Base-by-base conservation (phyloP, 2,888 invertebrate species). In the Congeria kusceri region DNA sequence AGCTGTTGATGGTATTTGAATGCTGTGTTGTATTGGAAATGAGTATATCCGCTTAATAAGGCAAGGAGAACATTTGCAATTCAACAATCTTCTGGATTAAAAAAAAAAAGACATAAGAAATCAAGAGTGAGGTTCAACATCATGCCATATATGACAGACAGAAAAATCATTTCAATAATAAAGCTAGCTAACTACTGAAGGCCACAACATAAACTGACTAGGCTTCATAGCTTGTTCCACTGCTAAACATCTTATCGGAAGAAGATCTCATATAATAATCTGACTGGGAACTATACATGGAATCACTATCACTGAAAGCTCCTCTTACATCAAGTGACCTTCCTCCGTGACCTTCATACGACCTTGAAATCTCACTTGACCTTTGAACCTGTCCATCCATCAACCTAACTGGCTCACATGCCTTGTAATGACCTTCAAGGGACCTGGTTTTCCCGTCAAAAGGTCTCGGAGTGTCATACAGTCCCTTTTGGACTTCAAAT, bases 181-280 rank as follows among this genome's bases (percentile, higher is more conserved):
- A 39, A 39, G 39, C 39, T 39, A 39, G 9, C 9, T 39, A 39
- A 39, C 39, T 39, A 39, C 39, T 39, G 11, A 53, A 53, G 53
- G 53, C 53, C 20, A 9, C 53, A 53, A 53, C 11, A 15, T 11
- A 9, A 53, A 53, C 1, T 4, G 9, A 20, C 28, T 74, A 78
- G 47, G 73, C 78, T 56, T 81, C 81, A 61, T 75, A 81, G 64
- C 81, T 81, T 13, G 63, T 68, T 18, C 81, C 81, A 61, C 77
- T 77, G 57, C 77, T 81, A 57, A 74, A 73, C 69, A 81, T 80
- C 68, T 77, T 77, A 61, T 78, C 83, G 9, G 86, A 86, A 0
- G 90, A 90, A 2, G 89, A 84, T 71, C 90, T 91, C 57, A 89
- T 85, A 53, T 89, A 89, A 49, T 91, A 89, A 49, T 91, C 90